Conservation (phyloP, 2,113 vertebrate genomes). For the human (Homo sapiens) region GRCh38 chr15:64235001-64235500, state of each 20-base stretch:
- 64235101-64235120: neutral
- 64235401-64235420: neutral
- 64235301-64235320: neutral
- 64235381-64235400: constrained; percentile 39
- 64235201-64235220: neutral
- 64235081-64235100: neutral
- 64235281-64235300: neutral
- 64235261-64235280: neutral
- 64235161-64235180: neutral
- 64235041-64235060: neutral
- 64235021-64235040: neutral
- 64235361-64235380: constrained; percentile 23
- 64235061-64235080: neutral
- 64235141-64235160: neutral
- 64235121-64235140: neutral
- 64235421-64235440: constrained; percentile 34
- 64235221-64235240: constrained; percentile 23
- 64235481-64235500: neutral
- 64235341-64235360: neutral
- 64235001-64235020: neutral
- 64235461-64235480: constrained; percentile 16
- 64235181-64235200: neutral
- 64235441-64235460: constrained; percentile 5
- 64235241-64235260: neutral
- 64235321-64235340: neutral